These are phyloP conservation scores for Drosophila novamexicana DNA, from an alignment of 1,140 invertebrate genomes.

Conservation along the genomic window DNA sequence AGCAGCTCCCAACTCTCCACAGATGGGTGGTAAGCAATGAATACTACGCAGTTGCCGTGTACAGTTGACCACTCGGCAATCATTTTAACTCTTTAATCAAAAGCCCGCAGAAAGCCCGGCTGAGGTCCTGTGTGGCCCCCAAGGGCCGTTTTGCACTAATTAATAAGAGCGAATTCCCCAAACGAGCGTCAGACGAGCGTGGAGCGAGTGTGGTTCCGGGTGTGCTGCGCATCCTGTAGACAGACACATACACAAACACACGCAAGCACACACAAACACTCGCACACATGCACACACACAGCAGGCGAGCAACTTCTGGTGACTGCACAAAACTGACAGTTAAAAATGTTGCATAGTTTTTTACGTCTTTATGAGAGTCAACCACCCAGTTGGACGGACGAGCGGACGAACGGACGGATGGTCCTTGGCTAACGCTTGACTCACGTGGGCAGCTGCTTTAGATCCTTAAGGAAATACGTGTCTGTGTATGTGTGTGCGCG, in stretches of 20 bases:
- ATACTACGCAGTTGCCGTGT: constrained; percentile 23
- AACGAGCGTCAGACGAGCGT: constrained; percentile 44
- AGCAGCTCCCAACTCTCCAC: background rate
- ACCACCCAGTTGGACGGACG: constrained; percentile 61
- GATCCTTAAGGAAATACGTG: constrained; percentile 42
- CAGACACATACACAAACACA: constrained; percentile 6
- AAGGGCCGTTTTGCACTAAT: constrained; percentile 81
- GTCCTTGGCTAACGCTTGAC: constrained; percentile 36
- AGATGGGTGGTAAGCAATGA: background rate
- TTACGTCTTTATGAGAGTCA: constrained; percentile 79
- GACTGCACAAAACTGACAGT: constrained; percentile 64
- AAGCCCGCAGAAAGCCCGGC: constrained; percentile 56
- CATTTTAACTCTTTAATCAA: constrained; percentile 68
- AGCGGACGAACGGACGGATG: background rate
- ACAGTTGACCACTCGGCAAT: constrained; percentile 62
- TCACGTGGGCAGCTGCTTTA: constrained; percentile 51
- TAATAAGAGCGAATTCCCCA: constrained; percentile 78
- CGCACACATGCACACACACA: constrained; percentile 3
- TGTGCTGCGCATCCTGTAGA: constrained; percentile 24
- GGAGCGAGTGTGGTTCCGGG: constrained; percentile 24
- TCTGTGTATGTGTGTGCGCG: constrained; percentile 19
- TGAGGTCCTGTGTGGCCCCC: constrained; percentile 49
- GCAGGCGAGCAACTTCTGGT: constrained; percentile 39
- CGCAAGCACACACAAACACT: constrained; percentile 19
- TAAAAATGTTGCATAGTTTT: constrained; percentile 81